Conservation (phyloP, 2,797 vertebrate genomes). For the Galaxias olidus region DNA sequence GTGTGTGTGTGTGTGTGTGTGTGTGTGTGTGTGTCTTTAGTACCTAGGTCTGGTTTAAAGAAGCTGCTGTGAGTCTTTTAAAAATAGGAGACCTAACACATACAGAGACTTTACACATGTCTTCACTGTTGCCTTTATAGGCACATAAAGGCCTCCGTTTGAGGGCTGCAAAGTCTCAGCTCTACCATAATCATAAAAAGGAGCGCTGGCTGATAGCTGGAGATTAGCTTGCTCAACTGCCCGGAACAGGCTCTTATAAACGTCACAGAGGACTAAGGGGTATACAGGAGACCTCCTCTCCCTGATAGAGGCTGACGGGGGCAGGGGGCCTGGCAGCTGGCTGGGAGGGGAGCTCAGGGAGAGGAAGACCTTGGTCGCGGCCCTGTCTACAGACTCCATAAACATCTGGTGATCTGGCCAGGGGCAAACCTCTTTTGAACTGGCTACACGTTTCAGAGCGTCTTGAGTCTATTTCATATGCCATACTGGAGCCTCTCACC, state of each 20-base stretch:
- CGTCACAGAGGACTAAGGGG: not conserved
- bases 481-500: too few relatives aligned
- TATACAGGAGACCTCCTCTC: not conserved
- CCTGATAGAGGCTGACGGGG: not conserved
- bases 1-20: constrained; percentile 3
- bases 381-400: too few relatives aligned
- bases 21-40: constrained; percentile 1
- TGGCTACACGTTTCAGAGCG: too few relatives aligned
- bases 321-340: not conserved
- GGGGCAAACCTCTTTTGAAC: too few relatives aligned
- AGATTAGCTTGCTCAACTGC: constrained; percentile 15
- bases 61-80: not conserved
- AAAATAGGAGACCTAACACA: not conserved
- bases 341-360: too few relatives aligned
- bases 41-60: constrained; percentile 1
- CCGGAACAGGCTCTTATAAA: constrained; percentile 1
- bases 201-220: constrained; percentile 22
- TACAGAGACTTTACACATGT: not conserved
- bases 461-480: too few relatives aligned
- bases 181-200: constrained; percentile 49
- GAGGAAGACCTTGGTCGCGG: too few relatives aligned
- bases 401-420: too few relatives aligned
- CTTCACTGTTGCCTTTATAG: constrained; percentile 37
- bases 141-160: constrained; percentile 27
- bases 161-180: constrained; percentile 20